Evolutionary conservation across 2,113 vertebrate genomes (phyloP), one percentile per base, ranked within the genome.

Genomic region (Cromileptes altivelis): DNA sequence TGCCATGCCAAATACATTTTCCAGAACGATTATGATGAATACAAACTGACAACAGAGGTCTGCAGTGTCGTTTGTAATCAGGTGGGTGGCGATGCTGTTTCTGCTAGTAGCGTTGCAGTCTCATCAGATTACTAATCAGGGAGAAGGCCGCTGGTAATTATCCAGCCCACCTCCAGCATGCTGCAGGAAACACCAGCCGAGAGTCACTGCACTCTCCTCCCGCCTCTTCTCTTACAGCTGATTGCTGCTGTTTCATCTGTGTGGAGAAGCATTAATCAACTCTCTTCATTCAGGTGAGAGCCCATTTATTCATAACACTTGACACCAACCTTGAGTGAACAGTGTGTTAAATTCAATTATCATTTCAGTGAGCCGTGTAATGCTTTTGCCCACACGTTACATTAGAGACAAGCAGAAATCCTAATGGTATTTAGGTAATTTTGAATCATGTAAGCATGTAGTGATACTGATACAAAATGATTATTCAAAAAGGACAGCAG

Each of bases 71-170:
- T 94, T 90, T 93, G 70, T 93, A 94, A 95, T 91, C 92, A 88
- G 84, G 68, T 64, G 40, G 69, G 62, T 80, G 70, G 79, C 45
- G 58, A 65, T 78, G 87, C 81, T 63, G 75, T 57, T 80, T 70
- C 78, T 84, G 80, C 58, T 52, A 21, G 47, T 45, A 78, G 81
- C 25, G 15, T 77, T 19, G 83, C 68, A 65, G 72, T 90, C 89
- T 90, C 88, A 80, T 85, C 81, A 87, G 78, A 88, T 76, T 82
- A 71, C 85, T 94, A 92, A 95, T 95, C 87, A 93, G 84, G 60
- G 74, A 76, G 60, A 49, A 56, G 77, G 80, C 88, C 53, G 18
- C 57, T 50, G 57, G 82, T 90, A 87, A 94, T 94, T 93, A 92
- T 74, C 78, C 63, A 62, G 30, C 77, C 82, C 88, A 86, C 76